Evolutionary conservation across 53 echinoderm and acorn worm genomes (phyloP), one percentile per base, ranked within the genome.

Genomic region (Paelopatides confundens): DNA sequence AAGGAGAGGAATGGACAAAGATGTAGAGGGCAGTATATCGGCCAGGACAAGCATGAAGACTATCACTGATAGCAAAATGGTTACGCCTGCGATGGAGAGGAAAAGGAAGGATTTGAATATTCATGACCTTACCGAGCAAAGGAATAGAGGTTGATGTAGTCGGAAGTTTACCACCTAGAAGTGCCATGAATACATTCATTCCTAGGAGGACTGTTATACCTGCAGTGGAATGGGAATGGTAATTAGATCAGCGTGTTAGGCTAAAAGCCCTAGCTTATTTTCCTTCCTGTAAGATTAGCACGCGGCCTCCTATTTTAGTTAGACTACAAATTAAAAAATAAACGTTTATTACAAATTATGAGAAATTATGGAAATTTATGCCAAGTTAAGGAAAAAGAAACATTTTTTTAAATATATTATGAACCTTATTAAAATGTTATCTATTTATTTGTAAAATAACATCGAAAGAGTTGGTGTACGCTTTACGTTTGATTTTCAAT

Each of bases 1-100:
- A 54, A 99, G 94, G 33, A 99, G 85, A 24, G 99, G 99, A 24
- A 91, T 85, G 24, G 95, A 93, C 54, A 96, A 87, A 43, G 95
- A 94, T 64, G 99, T 95, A 23, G 94, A 90, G 49, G 99, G 99
- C 94, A 99, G 92, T 35, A 90, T 88, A 74, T 96, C 92, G 30
- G 96, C 94, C 31, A 96, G 90, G 11, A 96, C 89, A 87, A 96
- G 88, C 94, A 94, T 94, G 84, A 99, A 99, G 31, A 99, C 99
- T 49, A 95, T 99, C 89, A 99, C 67, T 18, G 99, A 96, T 69
- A 99, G 87, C 82, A 99, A 76, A 82, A 99, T 99, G 28, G 97
- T 97, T 31, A 97, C 93, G 40, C 93, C 97, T 97, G 90, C 63
- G 66, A 74, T 39, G 50, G 69, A 88, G 47, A 90, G 62, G 66